Evolutionary conservation across 2,797 vertebrate species (phyloP).

Genomic region (Tadarida brasiliensis): DNA sequence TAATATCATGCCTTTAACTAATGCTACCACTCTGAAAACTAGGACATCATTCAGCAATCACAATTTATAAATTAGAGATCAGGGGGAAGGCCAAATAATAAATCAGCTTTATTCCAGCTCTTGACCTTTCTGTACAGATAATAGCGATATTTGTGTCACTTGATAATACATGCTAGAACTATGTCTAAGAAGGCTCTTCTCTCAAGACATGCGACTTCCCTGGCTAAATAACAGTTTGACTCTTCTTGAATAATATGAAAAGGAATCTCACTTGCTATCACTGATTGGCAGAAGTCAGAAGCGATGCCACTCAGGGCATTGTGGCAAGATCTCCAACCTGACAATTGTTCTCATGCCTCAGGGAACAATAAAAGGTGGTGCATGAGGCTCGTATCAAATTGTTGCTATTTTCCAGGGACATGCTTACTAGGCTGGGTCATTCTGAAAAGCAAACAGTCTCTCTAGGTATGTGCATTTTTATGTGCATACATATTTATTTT

Average conservation of each 20-base stretch:
- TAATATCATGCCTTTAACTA: not conserved
- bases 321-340: not conserved
- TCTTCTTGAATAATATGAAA: constrained; percentile 39
- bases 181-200: not conserved
- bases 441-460: constrained; percentile 50
- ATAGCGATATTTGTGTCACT: not conserved
- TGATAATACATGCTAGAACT: not conserved
- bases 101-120: not conserved
- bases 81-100: not conserved
- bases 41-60: not conserved
- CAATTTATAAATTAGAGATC: constrained; percentile 47
- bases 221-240: not conserved
- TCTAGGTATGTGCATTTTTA: not conserved
- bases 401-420: not conserved
- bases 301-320: not conserved
- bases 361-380: not conserved
- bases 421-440: not conserved
- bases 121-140: not conserved
- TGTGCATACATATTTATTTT: not conserved
- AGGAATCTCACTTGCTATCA: not conserved
- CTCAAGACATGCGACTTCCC: not conserved
- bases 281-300: constrained; percentile 38
- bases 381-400: fast-evolving
- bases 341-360: not conserved
- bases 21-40: not conserved